Evolutionary conservation across 2,888 invertebrate genomes (phyloP).

Genomic region (Cephus sareptanus): DNA sequence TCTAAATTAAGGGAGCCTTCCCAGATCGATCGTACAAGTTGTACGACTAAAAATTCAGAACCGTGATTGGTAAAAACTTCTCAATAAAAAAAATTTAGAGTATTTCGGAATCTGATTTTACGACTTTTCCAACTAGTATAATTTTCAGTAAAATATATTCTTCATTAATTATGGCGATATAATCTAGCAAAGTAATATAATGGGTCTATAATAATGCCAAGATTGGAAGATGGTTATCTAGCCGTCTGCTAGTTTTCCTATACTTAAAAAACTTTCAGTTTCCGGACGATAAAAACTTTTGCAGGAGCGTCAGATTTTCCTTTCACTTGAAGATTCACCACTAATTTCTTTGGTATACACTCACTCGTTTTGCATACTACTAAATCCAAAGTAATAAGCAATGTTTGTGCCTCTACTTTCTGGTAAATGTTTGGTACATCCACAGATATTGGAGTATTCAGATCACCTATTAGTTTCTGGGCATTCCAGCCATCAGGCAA

Average conservation of each 20-base stretch:
- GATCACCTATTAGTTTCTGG: slow-evolving; percentile 34
- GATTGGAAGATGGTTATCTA: neutral
- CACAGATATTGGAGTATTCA: slow-evolving; percentile 43
- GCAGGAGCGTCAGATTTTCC: slow-evolving; percentile 41
- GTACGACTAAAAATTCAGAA: neutral
- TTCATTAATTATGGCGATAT: neutral
- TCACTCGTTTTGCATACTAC: slow-evolving; percentile 53
- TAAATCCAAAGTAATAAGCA: slow-evolving; percentile 49
- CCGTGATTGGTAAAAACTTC: neutral
- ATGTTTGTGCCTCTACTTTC: slow-evolving; percentile 37
- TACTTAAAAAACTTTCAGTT: neutral
- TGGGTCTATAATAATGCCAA: neutral
- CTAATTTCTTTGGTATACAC: slow-evolving; percentile 54
- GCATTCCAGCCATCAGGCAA: slow-evolving; percentile 52
- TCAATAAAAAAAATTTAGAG: neutral
- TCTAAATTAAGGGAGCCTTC: neutral
- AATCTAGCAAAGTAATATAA: neutral
- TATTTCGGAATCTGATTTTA: neutral
- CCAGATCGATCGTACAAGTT: neutral
- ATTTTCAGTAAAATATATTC: neutral
- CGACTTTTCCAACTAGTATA: neutral
- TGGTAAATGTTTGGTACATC: slow-evolving; percentile 34
- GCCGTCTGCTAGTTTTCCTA: neutral
- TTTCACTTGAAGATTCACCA: slow-evolving; percentile 44
- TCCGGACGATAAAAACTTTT: slow-evolving; percentile 21